Evolutionary conservation across 2,797 vertebrate genomes (phyloP), one percentile per base, ranked within the genome.

Genomic region (Molossus molossus): DNA sequence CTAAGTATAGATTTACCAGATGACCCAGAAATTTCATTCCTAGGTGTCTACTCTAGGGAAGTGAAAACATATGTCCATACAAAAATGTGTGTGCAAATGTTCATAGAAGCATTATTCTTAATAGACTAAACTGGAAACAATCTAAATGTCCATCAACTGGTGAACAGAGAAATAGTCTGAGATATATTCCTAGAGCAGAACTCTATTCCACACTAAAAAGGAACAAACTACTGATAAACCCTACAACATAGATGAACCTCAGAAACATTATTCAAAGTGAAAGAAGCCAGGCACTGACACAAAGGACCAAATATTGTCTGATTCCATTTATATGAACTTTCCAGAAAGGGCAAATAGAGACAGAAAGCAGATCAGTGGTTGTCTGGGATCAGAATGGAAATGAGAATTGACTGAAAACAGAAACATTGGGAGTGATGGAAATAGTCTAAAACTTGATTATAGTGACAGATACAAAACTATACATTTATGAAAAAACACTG

Each of bases 21-120:
- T 80, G 73, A 94, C 40, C 40, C 40, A 88, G 21, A 33, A 91
- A 94, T 91, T 67, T 17, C 73, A 89, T 60, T 95, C 20, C 25
- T 77, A 93, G 64, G 21, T 91, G 50, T 90, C 70, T 15, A 72
- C 69, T 33, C 81, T 70, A 77, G 82, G 86, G n/a, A 87, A 94
- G 70, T 76, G 58, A 93, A 90, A 93, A 64, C 40, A 72, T 60
- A 89, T 64, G 5, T 58, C 58, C 50, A 15, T 50, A 48, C 10
- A 72, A 60, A 82, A 79, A 73, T 79, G 9, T 58, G 18, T 55
- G n/a, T 14, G 29, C 29, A 88, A 79, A 85, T 75, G 15, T 65
- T 89, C 60, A 64, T 27, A 86, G n/a, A 27, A 81, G 53, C 65
- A 80, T 85, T 92, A 76, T 58, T 86, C 18, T 64, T 86, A 92